Evolutionary conservation across 2,797 vertebrate genomes (phyloP), one percentile per base, ranked within the genome.

Genomic region (Tragopan temminckii): DNA sequence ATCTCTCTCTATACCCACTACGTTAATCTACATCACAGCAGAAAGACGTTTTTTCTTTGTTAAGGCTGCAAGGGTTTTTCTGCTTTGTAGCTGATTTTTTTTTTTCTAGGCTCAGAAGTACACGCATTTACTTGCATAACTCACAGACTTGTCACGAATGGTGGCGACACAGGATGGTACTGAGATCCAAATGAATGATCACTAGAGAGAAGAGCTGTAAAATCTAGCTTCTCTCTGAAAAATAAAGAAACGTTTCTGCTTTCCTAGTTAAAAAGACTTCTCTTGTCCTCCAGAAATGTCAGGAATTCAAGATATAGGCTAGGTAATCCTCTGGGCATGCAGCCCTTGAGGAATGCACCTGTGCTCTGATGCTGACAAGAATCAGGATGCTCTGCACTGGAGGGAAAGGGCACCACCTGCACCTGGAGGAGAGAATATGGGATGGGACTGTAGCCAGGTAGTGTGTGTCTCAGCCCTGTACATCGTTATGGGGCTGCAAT

Each of bases 31-130:
- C 21, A 46, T 38, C 31, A 31, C 1, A 14, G n/a, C 72, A 83
- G 79, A 71, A 93, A 91, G 59, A 31, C 58, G 5, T 35, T 36
- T 83, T 63, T 58, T 75, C 53, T n/a, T 55, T 58, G 62, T 36
- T 27, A 50, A 89, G 53, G 33, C 8, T 89, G 61, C 11, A 85
- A 91, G n/a, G 19, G 8, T 31, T 90, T 58, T 90, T 84, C 53
- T 77, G 53, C 11, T 83, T 80, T 79, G 40, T 23, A 70, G 40
- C 16, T 77, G 27, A 77, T 48, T 23, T 46, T 48, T 52, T 8
- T 40, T 89, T 87, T 85, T 74, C 43, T 70, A 67, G 62, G 11
- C 61, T 89, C 33, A 24, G 67, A 77, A 82, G 72, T 43, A 24
- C 27, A 14, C 7, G n/a, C 9, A 1, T 40, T 83, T 45, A 38